Evolutionary conservation across 2,888 invertebrate genomes (phyloP).

Genomic region (Cremastinae sp.): DNA sequence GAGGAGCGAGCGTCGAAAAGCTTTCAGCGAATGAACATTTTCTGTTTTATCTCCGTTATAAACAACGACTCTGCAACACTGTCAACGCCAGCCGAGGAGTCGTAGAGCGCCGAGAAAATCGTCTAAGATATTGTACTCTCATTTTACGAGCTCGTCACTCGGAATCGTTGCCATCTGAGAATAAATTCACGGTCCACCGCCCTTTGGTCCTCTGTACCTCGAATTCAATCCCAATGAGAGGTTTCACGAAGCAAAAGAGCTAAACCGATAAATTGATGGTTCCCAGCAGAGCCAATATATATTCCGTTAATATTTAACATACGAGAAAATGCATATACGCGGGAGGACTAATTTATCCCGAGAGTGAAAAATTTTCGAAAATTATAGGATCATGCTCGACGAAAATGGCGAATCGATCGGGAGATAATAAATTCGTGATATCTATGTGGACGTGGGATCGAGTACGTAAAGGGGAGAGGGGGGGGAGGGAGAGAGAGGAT

Average conservation of each 20-base stretch:
- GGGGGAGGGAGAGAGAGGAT: neutral
- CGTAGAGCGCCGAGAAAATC: constrained; percentile 16
- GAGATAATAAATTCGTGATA: neutral
- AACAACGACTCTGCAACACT: constrained; percentile 39
- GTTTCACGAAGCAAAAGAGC: neutral
- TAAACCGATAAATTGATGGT: no score
- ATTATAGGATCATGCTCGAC: neutral
- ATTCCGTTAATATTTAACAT: no score
- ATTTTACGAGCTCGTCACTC: constrained; percentile 59
- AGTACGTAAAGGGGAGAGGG: no score
- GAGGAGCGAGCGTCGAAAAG: constrained; percentile 30
- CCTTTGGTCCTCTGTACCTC: neutral
- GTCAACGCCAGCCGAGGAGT: constrained; percentile 22
- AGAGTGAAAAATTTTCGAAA: neutral
- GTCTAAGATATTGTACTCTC: constrained; percentile 45
- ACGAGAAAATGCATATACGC: no score
- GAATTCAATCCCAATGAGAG: neutral
- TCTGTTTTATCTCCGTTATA: constrained; percentile 33
- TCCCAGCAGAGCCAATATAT: no score
- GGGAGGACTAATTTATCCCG: no score
- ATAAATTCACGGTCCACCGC: constrained; percentile 30
- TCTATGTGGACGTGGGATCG: neutral
- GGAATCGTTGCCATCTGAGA: constrained; percentile 41
- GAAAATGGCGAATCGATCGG: neutral
- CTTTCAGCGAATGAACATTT: constrained; percentile 10